phyloP scores from a whole-genome alignment of 2,113 vertebrate genomes.

The Laticauda laticaudata region DNA sequence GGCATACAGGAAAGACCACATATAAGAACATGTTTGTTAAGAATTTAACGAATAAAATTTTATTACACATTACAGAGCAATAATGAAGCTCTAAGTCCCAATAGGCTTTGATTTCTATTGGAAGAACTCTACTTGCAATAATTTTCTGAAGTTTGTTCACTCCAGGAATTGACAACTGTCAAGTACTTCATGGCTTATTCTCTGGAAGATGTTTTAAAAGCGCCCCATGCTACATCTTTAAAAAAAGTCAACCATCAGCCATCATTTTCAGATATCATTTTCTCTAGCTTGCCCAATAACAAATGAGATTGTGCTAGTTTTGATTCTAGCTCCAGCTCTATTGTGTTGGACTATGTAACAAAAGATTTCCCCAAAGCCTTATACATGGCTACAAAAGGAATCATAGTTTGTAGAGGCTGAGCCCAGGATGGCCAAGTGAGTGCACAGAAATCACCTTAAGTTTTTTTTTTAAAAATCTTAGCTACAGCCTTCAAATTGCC shows the following conservation, averaged over 20 bases:
- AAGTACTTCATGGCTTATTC: neutral
- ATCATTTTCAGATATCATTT: neutral
- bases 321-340: neutral
- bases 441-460: neutral
- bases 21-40: neutral
- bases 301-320: neutral
- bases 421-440: neutral
- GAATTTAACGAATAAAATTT: neutral
- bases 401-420: neutral
- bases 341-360: neutral
- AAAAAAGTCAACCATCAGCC: neutral
- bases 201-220: neutral
- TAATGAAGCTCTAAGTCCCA: slow-evolving; percentile 1
- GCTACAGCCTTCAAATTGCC: neutral
- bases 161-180: neutral
- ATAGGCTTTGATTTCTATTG: neutral
- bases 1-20: slow-evolving; percentile 3
- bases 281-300: neutral
- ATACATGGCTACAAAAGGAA: neutral
- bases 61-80: neutral
- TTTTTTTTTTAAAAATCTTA: neutral
- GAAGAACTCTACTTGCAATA: neutral
- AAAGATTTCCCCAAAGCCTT: neutral
- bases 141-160: neutral
- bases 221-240: neutral